These are phyloP conservation scores for Apamea anceps DNA, from an alignment of 2,888 invertebrate species.

Conservation along the genomic window DNA sequence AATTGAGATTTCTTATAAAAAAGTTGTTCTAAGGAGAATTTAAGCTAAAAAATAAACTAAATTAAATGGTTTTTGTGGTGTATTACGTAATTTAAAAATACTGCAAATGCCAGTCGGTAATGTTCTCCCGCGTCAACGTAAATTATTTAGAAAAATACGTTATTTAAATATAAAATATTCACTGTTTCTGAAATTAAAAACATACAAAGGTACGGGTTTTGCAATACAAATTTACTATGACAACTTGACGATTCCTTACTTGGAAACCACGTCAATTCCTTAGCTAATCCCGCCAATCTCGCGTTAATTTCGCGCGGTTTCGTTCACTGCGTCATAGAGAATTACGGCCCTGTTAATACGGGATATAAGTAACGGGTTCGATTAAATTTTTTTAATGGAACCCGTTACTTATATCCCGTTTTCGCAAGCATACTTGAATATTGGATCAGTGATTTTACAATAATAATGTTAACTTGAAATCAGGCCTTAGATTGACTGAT, in stretches of 20 bases:
- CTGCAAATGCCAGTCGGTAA: neutral
- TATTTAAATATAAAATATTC: neutral
- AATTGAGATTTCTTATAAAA: neutral
- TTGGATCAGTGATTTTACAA: neutral
- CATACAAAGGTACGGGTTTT: neutral
- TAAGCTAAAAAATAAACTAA: neutral
- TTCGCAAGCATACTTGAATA: neutral
- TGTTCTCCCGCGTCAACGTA: neutral
- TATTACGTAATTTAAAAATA: constrained; percentile 1
- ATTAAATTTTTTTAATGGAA: too few relatives aligned
- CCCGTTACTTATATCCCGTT: neutral
- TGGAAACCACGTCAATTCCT: too few relatives aligned
- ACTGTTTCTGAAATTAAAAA: constrained; percentile 7
- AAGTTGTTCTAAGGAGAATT: neutral
- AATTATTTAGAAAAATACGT: constrained; percentile 15
- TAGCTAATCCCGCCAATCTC: too few relatives aligned
- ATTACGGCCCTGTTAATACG: neutral
- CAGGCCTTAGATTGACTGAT: neutral
- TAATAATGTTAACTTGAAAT: neutral
- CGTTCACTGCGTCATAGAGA: neutral
- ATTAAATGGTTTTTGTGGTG: neutral
- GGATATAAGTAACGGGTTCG: too few relatives aligned
- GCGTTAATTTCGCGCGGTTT: too few relatives aligned
- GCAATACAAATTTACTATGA: neutral
- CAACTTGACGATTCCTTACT: too few relatives aligned